phyloP scores from a whole-genome alignment of 2,113 vertebrate species.

The Polypterus bichir region DNA sequence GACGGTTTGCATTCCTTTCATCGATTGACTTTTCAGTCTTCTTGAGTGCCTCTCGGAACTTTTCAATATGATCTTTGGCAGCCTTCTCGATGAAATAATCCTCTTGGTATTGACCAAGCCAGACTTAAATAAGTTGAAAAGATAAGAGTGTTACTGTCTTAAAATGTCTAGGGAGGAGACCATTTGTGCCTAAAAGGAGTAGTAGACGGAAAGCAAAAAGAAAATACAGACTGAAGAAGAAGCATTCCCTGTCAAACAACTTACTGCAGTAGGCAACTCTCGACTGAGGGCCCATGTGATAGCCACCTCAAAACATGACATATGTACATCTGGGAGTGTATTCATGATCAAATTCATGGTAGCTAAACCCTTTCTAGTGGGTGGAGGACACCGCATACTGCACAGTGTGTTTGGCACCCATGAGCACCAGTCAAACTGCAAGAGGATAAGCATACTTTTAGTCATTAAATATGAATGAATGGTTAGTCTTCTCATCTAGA shows the following conservation, averaged over 20 bases:
- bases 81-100: constrained; percentile 37
- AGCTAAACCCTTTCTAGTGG: constrained; percentile 48
- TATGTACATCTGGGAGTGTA: constrained; percentile 50
- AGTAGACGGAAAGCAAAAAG: too few species aligned
- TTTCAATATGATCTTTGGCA: constrained; percentile 31
- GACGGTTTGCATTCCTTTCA: constrained; percentile 31
- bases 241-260: constrained; percentile 11
- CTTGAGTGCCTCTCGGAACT: constrained; percentile 34
- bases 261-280: constrained; percentile 46
- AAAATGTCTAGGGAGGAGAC: too few species aligned
- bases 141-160: too few species aligned
- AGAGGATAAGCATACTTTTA: not conserved
- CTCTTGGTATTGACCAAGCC: constrained; percentile 36
- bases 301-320: constrained; percentile 54
- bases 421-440: constrained; percentile 54
- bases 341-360: constrained; percentile 58
- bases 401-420: constrained; percentile 60
- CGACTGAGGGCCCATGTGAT: constrained; percentile 56
- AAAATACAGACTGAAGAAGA: too few species aligned
- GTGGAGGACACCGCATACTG: constrained; percentile 54
- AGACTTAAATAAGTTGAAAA: constrained; percentile 27
- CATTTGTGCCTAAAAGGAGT: too few species aligned
- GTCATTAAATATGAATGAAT: too few species aligned
- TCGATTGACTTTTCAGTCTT: constrained; percentile 34
- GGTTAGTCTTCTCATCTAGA: too few species aligned